Conservation (phyloP, 2,113 vertebrate genomes). For the Hiodon alosoides region DNA sequence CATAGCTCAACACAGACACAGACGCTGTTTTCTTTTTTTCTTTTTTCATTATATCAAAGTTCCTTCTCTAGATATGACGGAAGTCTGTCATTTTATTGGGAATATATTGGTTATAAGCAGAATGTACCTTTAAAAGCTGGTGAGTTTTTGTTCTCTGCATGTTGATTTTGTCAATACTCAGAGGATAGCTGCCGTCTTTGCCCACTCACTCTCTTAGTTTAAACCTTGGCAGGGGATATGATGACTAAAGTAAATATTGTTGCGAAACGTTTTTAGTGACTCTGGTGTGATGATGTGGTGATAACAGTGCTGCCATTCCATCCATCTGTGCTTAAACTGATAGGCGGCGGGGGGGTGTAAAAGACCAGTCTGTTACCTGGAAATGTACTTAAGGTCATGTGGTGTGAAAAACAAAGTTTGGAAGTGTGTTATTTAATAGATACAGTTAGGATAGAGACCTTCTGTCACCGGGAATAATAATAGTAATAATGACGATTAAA, state of each 20-base stretch:
- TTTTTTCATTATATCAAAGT: too few species aligned
- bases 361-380: not conserved
- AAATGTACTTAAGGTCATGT: slow-evolving; percentile 10
- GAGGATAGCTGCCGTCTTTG: not conserved
- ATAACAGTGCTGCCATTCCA: not conserved
- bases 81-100: not conserved
- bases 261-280: too few species aligned
- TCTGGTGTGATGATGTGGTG: too few species aligned
- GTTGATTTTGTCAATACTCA: not conserved
- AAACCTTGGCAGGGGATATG: not conserved
- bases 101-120: not conserved
- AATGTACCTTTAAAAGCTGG: not conserved
- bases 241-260: not conserved
- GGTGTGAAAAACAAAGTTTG: not conserved
- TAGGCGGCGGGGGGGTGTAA: not conserved
- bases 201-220: not conserved
- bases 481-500: too few species aligned
- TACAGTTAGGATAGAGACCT: not conserved
- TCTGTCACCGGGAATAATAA: too few species aligned
- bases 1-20: too few species aligned
- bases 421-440: too few species aligned
- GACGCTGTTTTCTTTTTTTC: too few species aligned
- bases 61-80: not conserved
- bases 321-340: not conserved
- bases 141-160: not conserved